These are phyloP conservation scores for Eupithecia inturbata DNA, from an alignment of 2,888 invertebrate genomes.

Conservation along the genomic window DNA sequence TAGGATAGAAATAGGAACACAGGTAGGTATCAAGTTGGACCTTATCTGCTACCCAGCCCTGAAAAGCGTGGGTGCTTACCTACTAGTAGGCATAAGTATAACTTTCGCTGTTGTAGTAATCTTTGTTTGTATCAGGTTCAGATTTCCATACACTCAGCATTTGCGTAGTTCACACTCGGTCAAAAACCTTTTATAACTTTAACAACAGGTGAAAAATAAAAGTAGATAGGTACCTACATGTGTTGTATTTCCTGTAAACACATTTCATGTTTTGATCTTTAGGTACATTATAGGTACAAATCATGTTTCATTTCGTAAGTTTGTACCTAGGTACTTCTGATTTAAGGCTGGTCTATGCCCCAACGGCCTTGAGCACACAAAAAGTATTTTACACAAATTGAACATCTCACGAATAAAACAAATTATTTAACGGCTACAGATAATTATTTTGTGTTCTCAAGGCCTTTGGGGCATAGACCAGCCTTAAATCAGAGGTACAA, in stretches of 20 bases:
- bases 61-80: background rate
- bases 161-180: background rate
- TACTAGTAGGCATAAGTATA: background rate
- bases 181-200: background rate
- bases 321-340: too few species aligned
- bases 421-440: too few species aligned
- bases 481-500: too few species aligned
- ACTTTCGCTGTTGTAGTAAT: background rate
- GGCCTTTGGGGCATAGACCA: too few species aligned
- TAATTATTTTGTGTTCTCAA: too few species aligned
- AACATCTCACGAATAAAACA: too few species aligned
- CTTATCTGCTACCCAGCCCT: background rate
- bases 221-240: background rate
- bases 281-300: background rate
- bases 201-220: background rate
- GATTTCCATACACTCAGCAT: background rate
- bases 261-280: background rate
- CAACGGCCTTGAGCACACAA: too few species aligned
- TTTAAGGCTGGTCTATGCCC: too few species aligned
- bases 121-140: background rate
- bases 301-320: too few species aligned
- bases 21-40: too few species aligned
- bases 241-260: constrained; percentile 3
- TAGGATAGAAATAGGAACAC: too few species aligned
- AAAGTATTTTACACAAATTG: too few species aligned